phyloP scores from a whole-genome alignment of 2,797 vertebrate species.

The Coendou prehensilis region DNA sequence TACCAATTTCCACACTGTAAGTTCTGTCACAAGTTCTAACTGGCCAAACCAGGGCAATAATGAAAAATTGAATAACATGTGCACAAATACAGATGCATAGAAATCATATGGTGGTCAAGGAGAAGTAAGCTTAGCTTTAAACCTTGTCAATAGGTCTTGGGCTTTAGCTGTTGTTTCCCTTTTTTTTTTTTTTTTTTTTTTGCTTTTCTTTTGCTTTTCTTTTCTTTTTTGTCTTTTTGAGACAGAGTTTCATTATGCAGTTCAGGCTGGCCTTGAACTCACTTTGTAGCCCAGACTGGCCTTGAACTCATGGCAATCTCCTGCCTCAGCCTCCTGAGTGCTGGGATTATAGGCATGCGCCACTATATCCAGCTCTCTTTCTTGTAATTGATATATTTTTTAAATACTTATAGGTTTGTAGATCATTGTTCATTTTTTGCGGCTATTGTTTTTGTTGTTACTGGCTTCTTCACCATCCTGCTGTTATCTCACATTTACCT shows the following conservation, averaged over 20 bases:
- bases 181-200: too few relatives aligned
- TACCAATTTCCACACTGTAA: neutral
- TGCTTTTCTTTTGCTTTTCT: too few relatives aligned
- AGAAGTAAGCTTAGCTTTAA: neutral
- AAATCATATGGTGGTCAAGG: neutral
- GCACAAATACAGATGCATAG: neutral
- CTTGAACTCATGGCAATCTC: too few relatives aligned
- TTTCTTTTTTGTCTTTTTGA: too few relatives aligned
- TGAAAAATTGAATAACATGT: neutral
- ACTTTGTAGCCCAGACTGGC: too few relatives aligned
- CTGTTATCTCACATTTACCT: neutral
- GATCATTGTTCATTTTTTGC: neutral
- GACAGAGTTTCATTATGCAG: too few relatives aligned
- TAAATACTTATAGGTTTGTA: neutral
- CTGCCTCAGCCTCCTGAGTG: too few relatives aligned
- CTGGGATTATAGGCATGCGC: too few relatives aligned
- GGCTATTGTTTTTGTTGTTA: neutral
- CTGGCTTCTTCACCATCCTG: neutral
- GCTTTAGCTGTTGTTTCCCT: neutral
- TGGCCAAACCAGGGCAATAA: neutral
- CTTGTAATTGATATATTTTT: neutral
- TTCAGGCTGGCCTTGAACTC: too few relatives aligned
- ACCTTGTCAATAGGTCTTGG: neutral
- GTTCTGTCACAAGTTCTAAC: neutral
- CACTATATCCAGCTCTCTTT: neutral